Percentiles rank a stretch among this genome's conserved stretches.
These are phyloP conservation scores for Apodemus speciosus DNA, from an alignment of 2,113 vertebrate species.

Conservation along the genomic window DNA sequence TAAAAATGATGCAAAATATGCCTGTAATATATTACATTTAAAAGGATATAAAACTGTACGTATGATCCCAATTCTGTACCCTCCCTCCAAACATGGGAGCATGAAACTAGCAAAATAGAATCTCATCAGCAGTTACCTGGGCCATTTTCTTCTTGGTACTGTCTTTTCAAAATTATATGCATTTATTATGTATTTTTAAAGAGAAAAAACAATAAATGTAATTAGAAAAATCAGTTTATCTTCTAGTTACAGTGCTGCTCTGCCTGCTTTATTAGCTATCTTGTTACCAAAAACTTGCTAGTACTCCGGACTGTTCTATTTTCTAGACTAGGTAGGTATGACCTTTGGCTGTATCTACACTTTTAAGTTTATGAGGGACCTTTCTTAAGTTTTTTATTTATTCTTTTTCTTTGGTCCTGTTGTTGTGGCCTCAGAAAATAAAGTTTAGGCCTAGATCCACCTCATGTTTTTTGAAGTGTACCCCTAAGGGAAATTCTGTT, in stretches of 20 bases:
- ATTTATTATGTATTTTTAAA: conserved; percentile 73
- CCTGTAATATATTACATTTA: conserved; percentile 70
- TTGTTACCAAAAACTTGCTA: conserved; percentile 63
- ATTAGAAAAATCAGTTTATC: conserved; percentile 69
- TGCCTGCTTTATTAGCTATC: conserved; percentile 49
- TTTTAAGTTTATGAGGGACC: conserved; percentile 71
- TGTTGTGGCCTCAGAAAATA: conserved; percentile 69
- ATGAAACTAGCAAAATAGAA: conserved; percentile 72
- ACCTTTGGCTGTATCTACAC: conserved; percentile 64
- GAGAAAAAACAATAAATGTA: conserved; percentile 64
- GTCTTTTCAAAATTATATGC: conserved; percentile 71
- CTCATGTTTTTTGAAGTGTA: conserved; percentile 70
- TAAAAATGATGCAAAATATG: conserved; percentile 77
- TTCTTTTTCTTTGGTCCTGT: conserved; percentile 54
- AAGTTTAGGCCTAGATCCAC: conserved; percentile 68
- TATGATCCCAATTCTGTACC: conserved; percentile 67
- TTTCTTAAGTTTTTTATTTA: conserved; percentile 60
- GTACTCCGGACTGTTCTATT: conserved; percentile 58
- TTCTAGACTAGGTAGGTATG: conserved; percentile 65
- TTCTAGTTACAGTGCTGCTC: conserved; percentile 69
- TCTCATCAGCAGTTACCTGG: conserved; percentile 73
- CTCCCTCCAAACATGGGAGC: conserved; percentile 69
- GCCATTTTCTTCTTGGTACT: conserved; percentile 75
- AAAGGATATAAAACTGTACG: conserved; percentile 70
- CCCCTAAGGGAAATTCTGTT: conserved; percentile 66